Percentiles rank a stretch among this genome's conserved stretches.
Evolutionary conservation across 2,888 invertebrate genomes (phyloP).

Genomic region (Agonopterix alstromeriana): DNA sequence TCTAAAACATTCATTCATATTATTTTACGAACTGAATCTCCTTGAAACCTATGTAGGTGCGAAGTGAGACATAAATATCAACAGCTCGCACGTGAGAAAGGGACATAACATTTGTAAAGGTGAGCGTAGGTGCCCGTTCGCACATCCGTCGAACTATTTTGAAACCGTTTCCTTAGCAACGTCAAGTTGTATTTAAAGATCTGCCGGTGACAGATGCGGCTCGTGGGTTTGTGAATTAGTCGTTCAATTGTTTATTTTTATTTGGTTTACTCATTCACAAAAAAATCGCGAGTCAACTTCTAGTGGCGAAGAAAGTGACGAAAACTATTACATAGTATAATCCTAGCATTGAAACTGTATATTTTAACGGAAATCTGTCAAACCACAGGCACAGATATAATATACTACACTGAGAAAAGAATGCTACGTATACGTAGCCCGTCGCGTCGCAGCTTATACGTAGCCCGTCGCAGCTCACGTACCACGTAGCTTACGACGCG

Average conservation of each 20-base stretch:
- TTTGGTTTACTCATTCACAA: not conserved
- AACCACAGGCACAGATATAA: no score
- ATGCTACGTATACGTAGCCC: no score
- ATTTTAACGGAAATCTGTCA: no score
- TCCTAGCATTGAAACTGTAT: no score
- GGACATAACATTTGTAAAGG: constrained; percentile 17
- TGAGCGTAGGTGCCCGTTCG: constrained; percentile 21
- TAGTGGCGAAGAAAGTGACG: no score
- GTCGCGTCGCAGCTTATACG: no score
- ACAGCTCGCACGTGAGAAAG: constrained; percentile 11
- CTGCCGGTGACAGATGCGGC: constrained; percentile 10
- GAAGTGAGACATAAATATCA: constrained; percentile 16
- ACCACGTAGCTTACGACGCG: no score
- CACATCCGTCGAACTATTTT: constrained; percentile 44
- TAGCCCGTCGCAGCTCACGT: no score
- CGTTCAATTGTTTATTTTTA: constrained; percentile 9
- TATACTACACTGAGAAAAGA: no score
- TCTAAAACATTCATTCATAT: constrained; percentile 29
- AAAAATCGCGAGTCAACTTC: no score
- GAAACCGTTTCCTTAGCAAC: constrained; percentile 22
- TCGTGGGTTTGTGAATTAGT: constrained; percentile 5
- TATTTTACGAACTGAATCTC: constrained; percentile 37
- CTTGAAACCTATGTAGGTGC: constrained; percentile 41
- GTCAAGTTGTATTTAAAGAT: constrained; percentile 11
- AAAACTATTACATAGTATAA: no score